Conservation (phyloP, 2,113 vertebrate genomes). For the Cyanoderma ruficeps region DNA sequence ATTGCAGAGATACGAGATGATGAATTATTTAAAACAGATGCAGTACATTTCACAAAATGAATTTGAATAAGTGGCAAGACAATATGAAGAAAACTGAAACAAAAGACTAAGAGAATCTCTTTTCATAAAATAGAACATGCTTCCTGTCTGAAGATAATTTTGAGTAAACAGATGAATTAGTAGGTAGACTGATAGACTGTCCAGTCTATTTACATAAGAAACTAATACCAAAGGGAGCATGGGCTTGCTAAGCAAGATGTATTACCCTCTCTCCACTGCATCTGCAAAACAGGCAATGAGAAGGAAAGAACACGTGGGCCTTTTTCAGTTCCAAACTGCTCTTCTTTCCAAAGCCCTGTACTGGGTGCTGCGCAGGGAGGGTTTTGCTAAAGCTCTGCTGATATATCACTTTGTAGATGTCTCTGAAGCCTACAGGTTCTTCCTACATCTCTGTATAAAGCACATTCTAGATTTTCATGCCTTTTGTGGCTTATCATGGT, state of each 20-base stretch:
- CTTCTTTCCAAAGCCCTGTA: neutral
- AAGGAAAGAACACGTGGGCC: neutral
- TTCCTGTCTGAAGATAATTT: neutral
- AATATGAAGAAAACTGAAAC: conserved; percentile 25
- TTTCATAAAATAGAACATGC: neutral
- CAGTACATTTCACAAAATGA: conserved; percentile 8
- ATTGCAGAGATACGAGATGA: neutral
- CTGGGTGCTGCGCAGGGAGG: neutral
- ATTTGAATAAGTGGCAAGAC: conserved; percentile 14
- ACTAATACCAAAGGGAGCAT: neutral
- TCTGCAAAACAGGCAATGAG: neutral
- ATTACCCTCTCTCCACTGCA: neutral
- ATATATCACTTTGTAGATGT: neutral
- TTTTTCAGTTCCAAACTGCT: neutral
- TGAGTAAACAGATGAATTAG: conserved; percentile 5
- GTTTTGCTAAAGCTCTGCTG: neutral
- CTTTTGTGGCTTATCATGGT: neutral
- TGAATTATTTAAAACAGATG: conserved; percentile 51
- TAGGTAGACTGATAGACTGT: neutral
- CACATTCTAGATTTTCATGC: neutral
- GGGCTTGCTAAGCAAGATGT: neutral
- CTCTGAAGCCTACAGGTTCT: neutral
- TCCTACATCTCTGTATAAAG: neutral
- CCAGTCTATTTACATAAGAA: neutral
- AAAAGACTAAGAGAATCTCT: conserved; percentile 24